Conservation (phyloP, 2,888 invertebrate species). For the Carterocephalus palaemon region DNA sequence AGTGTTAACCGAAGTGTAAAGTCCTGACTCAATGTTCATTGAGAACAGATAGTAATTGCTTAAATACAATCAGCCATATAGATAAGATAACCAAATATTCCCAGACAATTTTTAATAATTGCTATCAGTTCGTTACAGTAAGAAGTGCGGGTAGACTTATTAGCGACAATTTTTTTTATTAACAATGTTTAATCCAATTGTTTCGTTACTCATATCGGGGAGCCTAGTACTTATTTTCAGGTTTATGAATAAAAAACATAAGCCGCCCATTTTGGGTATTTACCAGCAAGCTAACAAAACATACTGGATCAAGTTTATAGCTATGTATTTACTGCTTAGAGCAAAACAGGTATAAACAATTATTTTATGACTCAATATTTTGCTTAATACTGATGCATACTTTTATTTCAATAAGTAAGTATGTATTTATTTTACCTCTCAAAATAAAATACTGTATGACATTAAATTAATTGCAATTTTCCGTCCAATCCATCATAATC, state of each 20-base stretch:
- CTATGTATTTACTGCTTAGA: conserved; percentile 63
- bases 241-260: conserved; percentile 51
- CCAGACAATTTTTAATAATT: conserved; percentile 1
- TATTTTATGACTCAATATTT: too few species aligned
- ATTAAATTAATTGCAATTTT: too few species aligned
- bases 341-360: conserved; percentile 74
- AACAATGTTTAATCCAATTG: conserved; percentile 48
- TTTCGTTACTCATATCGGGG: conserved; percentile 45
- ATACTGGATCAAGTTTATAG: conserved; percentile 71
- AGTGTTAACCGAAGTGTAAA: too few species aligned
- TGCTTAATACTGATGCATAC: too few species aligned
- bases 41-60: too few species aligned
- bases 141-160: neutral
- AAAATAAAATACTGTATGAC: too few species aligned
- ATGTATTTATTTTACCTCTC: too few species aligned
- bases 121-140: conserved; percentile 8
- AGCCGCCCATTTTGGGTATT: conserved; percentile 68
- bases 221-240: conserved; percentile 50
- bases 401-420: too few species aligned
- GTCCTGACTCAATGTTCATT: too few species aligned
- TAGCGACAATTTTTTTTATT: too few species aligned
- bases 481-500: too few species aligned
- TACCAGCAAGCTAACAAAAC: conserved; percentile 72
- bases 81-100: conserved; percentile 27
- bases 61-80: too few species aligned